These are phyloP conservation scores for Rhadinocentrus ornatus DNA, from an alignment of 2,797 vertebrate species.

Conservation along the genomic window DNA sequence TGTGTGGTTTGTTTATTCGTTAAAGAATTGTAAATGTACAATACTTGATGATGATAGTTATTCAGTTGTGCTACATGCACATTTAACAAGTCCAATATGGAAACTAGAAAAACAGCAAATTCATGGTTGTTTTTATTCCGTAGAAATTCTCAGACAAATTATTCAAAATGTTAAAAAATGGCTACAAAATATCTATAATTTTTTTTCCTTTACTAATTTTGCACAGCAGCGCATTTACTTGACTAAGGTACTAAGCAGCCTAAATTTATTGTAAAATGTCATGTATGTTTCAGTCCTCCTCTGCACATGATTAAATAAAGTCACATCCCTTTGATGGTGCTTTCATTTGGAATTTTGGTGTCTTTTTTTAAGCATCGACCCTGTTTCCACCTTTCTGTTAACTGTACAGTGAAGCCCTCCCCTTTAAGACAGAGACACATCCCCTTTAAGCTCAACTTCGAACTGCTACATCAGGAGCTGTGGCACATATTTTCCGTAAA, in stretches of 20 bases:
- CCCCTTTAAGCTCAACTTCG: conserved; percentile 71
- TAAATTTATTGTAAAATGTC: background rate
- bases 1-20: background rate
- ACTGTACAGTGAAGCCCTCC: conserved; percentile 10
- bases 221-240: background rate
- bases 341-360: background rate
- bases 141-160: background rate
- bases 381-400: background rate
- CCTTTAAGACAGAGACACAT: conserved; percentile 64
- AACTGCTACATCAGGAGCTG: conserved; percentile 56
- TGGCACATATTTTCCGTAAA: conserved; percentile 6
- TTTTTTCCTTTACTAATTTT: background rate
- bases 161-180: background rate
- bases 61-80: background rate
- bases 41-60: background rate
- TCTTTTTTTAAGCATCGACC: background rate
- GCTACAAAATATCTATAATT: background rate
- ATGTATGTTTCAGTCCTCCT: background rate
- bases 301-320: background rate
- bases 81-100: background rate
- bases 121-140: background rate
- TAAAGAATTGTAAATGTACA: background rate
- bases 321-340: background rate
- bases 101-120: background rate
- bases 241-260: background rate